Conservation (phyloP, 2,113 vertebrate species). For the Labrus mixtus region DNA sequence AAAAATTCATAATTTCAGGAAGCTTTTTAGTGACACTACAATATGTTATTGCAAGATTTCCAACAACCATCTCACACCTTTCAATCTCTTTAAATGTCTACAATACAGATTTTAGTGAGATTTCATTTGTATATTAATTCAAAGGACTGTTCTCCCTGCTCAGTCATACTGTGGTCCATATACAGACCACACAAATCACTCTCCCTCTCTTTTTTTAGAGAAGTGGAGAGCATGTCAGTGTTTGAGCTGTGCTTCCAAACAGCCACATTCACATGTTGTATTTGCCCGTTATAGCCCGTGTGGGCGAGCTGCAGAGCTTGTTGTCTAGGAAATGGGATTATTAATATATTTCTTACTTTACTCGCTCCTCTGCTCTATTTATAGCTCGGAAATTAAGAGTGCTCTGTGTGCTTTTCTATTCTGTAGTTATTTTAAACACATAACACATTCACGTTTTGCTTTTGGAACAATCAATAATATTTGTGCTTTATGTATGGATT, state of each 20-base stretch:
- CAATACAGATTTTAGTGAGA: not conserved
- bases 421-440: conserved; percentile 53
- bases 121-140: not conserved
- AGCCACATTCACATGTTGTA: conserved; percentile 63
- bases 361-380: conserved; percentile 72
- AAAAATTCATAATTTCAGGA: too few species aligned
- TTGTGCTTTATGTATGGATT: not conserved
- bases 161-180: too few species aligned
- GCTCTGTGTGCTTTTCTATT: conserved; percentile 65
- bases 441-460: conserved; percentile 15
- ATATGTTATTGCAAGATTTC: too few species aligned
- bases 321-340: conserved; percentile 80
- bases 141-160: not conserved
- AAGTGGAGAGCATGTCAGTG: conserved; percentile 39
- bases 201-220: conserved; percentile 4
- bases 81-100: not conserved
- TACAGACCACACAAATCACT: not conserved
- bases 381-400: conserved; percentile 62
- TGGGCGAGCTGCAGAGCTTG: conserved; percentile 74
- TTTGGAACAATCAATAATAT: conserved; percentile 1
- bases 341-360: conserved; percentile 77
- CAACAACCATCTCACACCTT: too few species aligned
- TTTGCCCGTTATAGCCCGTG: conserved; percentile 70
- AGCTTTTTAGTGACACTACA: too few species aligned
- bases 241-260: conserved; percentile 36